Percentiles rank a stretch among this genome's conserved stretches.
Evolutionary conservation across 1,140 invertebrate species (phyloP).

Genomic region (Apis mellifera): DNA sequence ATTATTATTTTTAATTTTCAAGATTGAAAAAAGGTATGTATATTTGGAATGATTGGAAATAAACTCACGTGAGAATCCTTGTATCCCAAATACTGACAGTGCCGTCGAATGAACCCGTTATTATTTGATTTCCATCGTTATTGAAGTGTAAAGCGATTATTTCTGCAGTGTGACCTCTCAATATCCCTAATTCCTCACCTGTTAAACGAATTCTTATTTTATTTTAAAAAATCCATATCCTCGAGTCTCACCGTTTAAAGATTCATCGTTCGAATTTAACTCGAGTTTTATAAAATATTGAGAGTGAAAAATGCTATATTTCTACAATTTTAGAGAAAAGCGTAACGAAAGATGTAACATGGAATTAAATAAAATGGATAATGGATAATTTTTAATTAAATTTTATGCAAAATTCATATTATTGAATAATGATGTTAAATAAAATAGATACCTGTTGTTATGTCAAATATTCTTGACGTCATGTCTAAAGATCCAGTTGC

Average conservation of each 20-base stretch:
- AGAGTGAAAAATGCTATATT: too few species aligned
- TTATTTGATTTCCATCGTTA: conserved; percentile 85
- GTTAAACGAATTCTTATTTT: conserved; percentile 38
- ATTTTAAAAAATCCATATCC: too few species aligned
- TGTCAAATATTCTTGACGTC: conserved; percentile 87
- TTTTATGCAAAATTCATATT: too few species aligned
- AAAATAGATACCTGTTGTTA: conserved; percentile 61
- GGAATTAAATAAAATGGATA: too few species aligned
- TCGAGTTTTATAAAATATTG: neutral
- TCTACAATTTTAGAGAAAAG: too few species aligned
- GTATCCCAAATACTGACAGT: conserved; percentile 90
- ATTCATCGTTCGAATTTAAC: neutral
- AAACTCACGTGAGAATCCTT: conserved; percentile 84
- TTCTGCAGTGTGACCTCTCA: conserved; percentile 87
- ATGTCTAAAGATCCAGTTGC: conserved; percentile 90
- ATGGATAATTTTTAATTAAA: too few species aligned
- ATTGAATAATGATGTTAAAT: too few species aligned
- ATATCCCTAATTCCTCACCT: conserved; percentile 84
- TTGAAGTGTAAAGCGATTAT: conserved; percentile 88
- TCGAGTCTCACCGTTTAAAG: neutral
- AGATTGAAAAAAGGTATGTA: too few species aligned
- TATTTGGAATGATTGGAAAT: too few species aligned
- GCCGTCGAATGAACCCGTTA: conserved; percentile 91
- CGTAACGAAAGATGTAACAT: too few species aligned
- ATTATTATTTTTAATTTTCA: too few species aligned